phyloP scores from a whole-genome alignment of 2,113 vertebrate species.

The Bagarius yarrelli region DNA sequence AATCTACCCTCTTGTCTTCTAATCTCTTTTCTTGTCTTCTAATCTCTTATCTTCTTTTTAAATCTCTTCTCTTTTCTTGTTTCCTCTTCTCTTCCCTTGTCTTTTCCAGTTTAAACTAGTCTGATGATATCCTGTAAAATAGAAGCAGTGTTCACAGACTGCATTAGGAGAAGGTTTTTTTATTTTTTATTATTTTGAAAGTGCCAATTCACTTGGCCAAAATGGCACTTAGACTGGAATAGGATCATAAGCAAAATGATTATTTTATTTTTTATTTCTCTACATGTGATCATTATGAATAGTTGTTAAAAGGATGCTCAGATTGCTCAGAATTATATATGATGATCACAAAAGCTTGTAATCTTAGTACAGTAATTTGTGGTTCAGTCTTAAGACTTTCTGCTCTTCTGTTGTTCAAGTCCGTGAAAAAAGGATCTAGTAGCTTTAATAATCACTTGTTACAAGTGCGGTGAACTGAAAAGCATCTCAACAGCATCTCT shows the following conservation, averaged over 20 bases:
- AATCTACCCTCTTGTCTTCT: no score
- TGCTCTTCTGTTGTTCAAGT: conserved; percentile 66
- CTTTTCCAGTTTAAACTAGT: background rate
- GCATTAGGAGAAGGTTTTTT: background rate
- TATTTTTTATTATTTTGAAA: no score
- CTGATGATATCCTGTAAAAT: background rate
- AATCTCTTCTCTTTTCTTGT: no score
- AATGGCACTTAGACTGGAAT: background rate
- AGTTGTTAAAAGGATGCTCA: background rate
- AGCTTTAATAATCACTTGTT: background rate
- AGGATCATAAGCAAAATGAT: background rate
- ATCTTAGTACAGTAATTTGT: no score
- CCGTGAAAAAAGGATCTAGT: conserved; percentile 60
- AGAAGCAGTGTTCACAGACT: background rate
- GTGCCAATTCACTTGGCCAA: no score
- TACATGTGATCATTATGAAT: background rate
- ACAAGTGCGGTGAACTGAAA: background rate
- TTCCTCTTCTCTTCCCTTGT: no score
- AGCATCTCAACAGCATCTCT: background rate
- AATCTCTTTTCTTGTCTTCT: no score
- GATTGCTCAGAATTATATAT: background rate
- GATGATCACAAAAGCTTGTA: background rate
- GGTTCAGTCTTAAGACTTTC: background rate
- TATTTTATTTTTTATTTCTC: background rate
- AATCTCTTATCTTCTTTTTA: no score